Evolutionary conservation across 2,888 invertebrate genomes (phyloP).

Genomic region (Octodonta nipae): DNA sequence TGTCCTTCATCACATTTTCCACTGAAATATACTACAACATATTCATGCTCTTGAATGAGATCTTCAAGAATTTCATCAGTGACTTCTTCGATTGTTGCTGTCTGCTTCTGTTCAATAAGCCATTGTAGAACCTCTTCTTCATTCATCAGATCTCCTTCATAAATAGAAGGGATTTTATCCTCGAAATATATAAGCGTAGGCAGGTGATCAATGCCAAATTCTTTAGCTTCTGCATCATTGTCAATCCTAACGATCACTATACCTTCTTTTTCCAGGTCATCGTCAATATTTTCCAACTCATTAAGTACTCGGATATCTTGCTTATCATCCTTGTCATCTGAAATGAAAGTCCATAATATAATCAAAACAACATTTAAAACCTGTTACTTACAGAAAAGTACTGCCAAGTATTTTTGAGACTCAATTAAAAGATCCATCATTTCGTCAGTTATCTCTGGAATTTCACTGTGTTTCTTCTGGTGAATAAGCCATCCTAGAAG

Average conservation of each 20-base stretch:
- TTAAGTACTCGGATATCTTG: slow-evolving; percentile 77
- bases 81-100: slow-evolving; percentile 86
- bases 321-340: slow-evolving; percentile 80
- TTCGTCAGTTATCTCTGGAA: slow-evolving; percentile 83
- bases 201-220: slow-evolving; percentile 78
- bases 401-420: slow-evolving; percentile 66
- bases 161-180: slow-evolving; percentile 78
- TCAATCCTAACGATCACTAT: slow-evolving; percentile 83
- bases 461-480: slow-evolving; percentile 80
- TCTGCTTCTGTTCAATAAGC: slow-evolving; percentile 75
- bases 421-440: slow-evolving; percentile 85
- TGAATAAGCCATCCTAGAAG: slow-evolving; percentile 80
- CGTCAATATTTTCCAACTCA: slow-evolving; percentile 84
- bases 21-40: slow-evolving; percentile 87
- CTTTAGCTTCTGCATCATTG: slow-evolving; percentile 78
- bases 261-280: slow-evolving; percentile 77
- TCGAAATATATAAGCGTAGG: slow-evolving; percentile 81
- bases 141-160: slow-evolving; percentile 82
- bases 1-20: slow-evolving; percentile 80
- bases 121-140: slow-evolving; percentile 85
- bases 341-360: slow-evolving; percentile 4
- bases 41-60: slow-evolving; percentile 79
- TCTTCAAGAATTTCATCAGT: slow-evolving; percentile 79
- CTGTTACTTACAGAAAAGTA: slow-evolving; percentile 74
- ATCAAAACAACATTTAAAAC: background rate